Evolutionary conservation across 1,140 invertebrate genomes (phyloP), one percentile per base, ranked within the genome.

Genomic region (Bombus terrestris): DNA sequence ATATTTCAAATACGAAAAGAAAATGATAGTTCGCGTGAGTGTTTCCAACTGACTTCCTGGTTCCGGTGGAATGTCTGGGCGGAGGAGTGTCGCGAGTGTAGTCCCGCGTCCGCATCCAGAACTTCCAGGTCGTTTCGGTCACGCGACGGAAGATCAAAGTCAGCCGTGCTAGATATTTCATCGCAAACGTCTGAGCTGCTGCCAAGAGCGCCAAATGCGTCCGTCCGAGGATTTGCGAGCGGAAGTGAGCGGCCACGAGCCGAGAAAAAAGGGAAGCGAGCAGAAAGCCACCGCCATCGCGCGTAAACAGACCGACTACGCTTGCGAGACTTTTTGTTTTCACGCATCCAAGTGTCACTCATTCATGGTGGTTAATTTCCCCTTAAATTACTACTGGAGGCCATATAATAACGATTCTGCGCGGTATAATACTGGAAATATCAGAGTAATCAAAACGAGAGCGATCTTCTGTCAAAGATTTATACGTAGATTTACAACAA

Each of bases 161-260:
- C 88, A 90, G 64, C 47, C 86, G 88, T 90, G 82, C 89, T 90
- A 92, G 91, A 92, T 92, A 92, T 92, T 92, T 92, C 91, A 92
- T 89, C 86, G 85, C 47, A 62, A 66, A 85, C 88, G 85, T 92
- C 91, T 91, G 91, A 91, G 85, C 80, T 64, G 83, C 83, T 92
- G 91, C 91, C 89, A 92, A 92, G 89, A 87, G 89, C 71, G 71
- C 86, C 88, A 83, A 88, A 90, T 86, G 86, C 84, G 81, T 81
- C 74, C 81, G 84, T 82, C 78, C 76, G 75, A 79, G 90, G 85
- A 91, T 91, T 91, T 91, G 89, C 90, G 89, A 89, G 85, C 90
- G 90, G 90, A 91, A 91, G 85, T 74, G 88, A 89, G 83, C 75
- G 78, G 76, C 22, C 43, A 57, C 69, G 68, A 57, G 39, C 39